Evolutionary conservation across 1,140 invertebrate species (phyloP).

Genomic region (Polypedilum vanderplanki): DNA sequence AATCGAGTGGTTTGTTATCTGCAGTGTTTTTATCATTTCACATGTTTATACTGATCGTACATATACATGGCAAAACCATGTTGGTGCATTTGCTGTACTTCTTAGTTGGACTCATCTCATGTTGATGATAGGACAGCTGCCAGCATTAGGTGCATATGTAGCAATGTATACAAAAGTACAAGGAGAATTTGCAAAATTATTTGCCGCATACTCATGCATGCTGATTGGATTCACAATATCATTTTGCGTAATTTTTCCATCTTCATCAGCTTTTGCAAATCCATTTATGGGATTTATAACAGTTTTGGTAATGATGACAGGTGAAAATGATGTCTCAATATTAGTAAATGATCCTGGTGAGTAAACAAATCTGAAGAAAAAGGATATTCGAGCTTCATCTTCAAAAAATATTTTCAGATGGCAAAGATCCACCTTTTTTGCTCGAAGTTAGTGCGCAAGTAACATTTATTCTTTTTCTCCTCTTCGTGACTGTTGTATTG

Average conservation of each 20-base stretch:
- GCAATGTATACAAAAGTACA: slow-evolving; percentile 81
- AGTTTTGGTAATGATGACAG: slow-evolving; percentile 84
- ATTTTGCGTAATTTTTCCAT: slow-evolving; percentile 78
- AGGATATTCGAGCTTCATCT: too few species aligned
- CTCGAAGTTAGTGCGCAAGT: slow-evolving; percentile 64
- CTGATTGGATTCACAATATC: slow-evolving; percentile 78
- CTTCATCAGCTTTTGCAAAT: slow-evolving; percentile 68
- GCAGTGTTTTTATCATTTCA: slow-evolving; percentile 72
- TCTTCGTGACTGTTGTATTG: slow-evolving; percentile 71
- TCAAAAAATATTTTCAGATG: slow-evolving; percentile 39
- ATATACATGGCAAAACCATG: slow-evolving; percentile 73
- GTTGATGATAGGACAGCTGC: slow-evolving; percentile 78
- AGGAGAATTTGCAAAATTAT: slow-evolving; percentile 73
- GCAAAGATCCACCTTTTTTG: slow-evolving; percentile 53
- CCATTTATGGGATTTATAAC: slow-evolving; percentile 73
- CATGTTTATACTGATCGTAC: slow-evolving; percentile 68
- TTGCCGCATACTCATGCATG: slow-evolving; percentile 75
- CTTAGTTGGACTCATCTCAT: slow-evolving; percentile 80
- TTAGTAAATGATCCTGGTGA: slow-evolving; percentile 52
- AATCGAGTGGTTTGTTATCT: slow-evolving; percentile 76
- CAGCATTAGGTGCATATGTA: slow-evolving; percentile 77
- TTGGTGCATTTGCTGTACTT: slow-evolving; percentile 73
- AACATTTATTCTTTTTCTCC: slow-evolving; percentile 62
- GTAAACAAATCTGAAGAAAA: too few species aligned
- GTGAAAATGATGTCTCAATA: slow-evolving; percentile 67